Evolutionary conservation across 53 echinoderm and acorn worm species (phyloP), one percentile per base, ranked within the genome.

Genomic region (Holothuria leucospilota): DNA sequence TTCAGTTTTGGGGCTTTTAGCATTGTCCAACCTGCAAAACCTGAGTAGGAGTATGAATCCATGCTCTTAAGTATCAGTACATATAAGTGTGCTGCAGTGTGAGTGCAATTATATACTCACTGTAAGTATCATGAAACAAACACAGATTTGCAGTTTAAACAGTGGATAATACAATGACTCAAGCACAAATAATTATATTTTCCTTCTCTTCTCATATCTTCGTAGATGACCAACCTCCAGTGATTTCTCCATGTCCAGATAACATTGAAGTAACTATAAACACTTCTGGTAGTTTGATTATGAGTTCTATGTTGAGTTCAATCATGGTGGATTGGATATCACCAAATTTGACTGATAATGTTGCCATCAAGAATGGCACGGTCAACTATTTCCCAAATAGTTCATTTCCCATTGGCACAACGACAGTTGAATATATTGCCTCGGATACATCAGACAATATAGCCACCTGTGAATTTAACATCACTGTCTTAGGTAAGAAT

Each of bases 181-280:
- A 3, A 72, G 29, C 34, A 11, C 29, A 38, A 39, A n/a, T 39
- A 26, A 34, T 74, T 18, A 0, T 39, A 15, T 74, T 74, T 74
- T 68, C 72, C 7, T 25, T 51, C 8, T 41, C 2, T 86, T 16
- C 18, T 18, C 13, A 52, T 61, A 74, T 84, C 51, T 77, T 61
- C 30, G 8, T 53, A 91, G 91, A 91, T 29, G 84, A 87, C 60
- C 84, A 84, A 23, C 63, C 66, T 20, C 91, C 91, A 4, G 70
- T 77, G 25, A 87, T 91, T 75, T 62, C 16, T 29, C 83, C 87
- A 2, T 91, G 91, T 74, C 87, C 93, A 8, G 28, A 7, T n/a
- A 84, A 87, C 30, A 70, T 23, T 16, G n/a, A 39, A 6, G 51
- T 41, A 6, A 84, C 65, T 38, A 42, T 84, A 0, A 25, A 16